Evolutionary conservation across 2,888 invertebrate genomes (phyloP), one percentile per base, ranked within the genome.

Genomic region (Pachliopta kotzebuea): DNA sequence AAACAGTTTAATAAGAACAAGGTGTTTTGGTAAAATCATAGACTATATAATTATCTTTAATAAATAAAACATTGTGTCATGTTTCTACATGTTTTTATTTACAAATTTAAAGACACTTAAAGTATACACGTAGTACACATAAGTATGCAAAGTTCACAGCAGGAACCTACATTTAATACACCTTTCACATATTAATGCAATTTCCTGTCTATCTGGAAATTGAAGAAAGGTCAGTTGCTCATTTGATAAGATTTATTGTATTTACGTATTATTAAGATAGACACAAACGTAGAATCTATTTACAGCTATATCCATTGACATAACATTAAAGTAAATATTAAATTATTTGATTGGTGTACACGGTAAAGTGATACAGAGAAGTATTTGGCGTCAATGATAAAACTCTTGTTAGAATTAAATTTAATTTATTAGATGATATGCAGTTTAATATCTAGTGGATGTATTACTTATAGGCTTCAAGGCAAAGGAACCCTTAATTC

Each of bases 101-200:
- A 62, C 56, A 61, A 58, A 68, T 60, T 61, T 37, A 69, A 67
- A 62, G 66, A 64, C 29, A 60, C 64, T 62, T 65, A 58, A 53
- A 60, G 56, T 63, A 67, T 55, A 62, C 60, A 20, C 50, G 31
- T 2, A 55, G 65, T 65, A 65, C 60, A 65, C 65, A 45, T 56
- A 21, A 52, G 50, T 52, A 52, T 52, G n/a, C 50, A 52, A 60
- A 65, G 65, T 62, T 62, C 55, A 50, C 50, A 29, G 9, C 52
- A 65, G 23, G 50, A 52, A 52, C 26, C 63, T 60, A 63, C 50
- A 31, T 37, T 60, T 60, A 64, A 26, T 24, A 64, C 37, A 64
- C 65, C 60, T 65, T 65, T 61, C 60, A 57, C 53, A 29, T 24
- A 50, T 55, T 20, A 61, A 57, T 60, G 53, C 60, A 61, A 61